Evolutionary conservation across 2,888 invertebrate species (phyloP).

Genomic region (Polyommatus iphigenia): DNA sequence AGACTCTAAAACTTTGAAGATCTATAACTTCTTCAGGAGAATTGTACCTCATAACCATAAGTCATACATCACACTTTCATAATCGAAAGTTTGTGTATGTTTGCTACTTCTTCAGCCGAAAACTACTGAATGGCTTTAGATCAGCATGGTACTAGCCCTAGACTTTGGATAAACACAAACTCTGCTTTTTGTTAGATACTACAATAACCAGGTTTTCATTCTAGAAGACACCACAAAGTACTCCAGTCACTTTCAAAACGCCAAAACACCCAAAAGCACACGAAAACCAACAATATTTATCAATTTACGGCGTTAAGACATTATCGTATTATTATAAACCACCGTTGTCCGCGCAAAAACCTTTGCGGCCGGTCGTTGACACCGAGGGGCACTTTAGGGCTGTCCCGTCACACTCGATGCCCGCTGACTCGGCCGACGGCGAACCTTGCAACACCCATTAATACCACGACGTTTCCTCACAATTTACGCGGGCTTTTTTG

Average conservation of each 20-base stretch:
- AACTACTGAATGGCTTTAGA: too few relatives aligned
- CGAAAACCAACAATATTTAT: background rate
- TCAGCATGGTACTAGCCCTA: too few relatives aligned
- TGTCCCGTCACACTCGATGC: slow-evolving; percentile 62
- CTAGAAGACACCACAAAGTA: background rate
- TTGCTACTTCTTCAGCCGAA: too few relatives aligned
- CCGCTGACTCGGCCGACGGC: slow-evolving; percentile 50
- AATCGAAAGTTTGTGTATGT: too few relatives aligned
- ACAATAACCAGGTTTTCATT: too few relatives aligned
- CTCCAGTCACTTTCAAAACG: background rate
- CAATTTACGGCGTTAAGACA: slow-evolving; percentile 46
- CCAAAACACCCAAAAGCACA: background rate
- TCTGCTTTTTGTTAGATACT: too few relatives aligned
- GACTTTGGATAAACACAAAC: too few relatives aligned
- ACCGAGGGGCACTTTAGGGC: slow-evolving; percentile 76
- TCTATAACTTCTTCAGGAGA: background rate
- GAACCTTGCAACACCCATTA: slow-evolving; percentile 51
- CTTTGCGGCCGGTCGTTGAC: slow-evolving; percentile 74
- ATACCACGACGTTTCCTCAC: slow-evolving; percentile 44
- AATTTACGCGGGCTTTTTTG: background rate
- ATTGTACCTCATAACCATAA: background rate
- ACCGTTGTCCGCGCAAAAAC: slow-evolving; percentile 70
- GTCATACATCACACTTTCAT: too few relatives aligned
- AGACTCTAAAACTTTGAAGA: too few relatives aligned
- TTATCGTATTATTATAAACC: slow-evolving; percentile 75